These are phyloP conservation scores for Catostomus latipinnis DNA, from an alignment of 2,797 vertebrate species.

Conservation along the genomic window DNA sequence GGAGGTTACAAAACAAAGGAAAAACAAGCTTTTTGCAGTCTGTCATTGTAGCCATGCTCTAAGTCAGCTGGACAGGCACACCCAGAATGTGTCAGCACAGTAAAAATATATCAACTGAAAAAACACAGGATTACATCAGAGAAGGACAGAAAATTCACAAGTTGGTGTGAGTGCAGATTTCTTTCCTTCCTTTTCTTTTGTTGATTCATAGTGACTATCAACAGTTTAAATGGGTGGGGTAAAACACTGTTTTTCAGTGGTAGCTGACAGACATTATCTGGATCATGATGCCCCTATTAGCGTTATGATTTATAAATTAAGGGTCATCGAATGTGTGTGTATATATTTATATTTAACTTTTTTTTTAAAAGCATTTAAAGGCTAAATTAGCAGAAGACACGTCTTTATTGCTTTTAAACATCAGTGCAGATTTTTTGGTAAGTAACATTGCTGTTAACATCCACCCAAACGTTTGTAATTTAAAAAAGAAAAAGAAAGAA, in stretches of 20 bases:
- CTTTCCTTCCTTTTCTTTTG: constrained; percentile 80
- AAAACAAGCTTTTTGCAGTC: constrained; percentile 73
- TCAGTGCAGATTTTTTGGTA: constrained; percentile 98
- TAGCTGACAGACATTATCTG: neutral
- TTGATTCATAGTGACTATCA: constrained; percentile 52
- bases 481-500: constrained; percentile 77
- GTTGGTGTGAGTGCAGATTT: constrained; percentile 76
- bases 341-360: neutral
- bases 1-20: constrained; percentile 49
- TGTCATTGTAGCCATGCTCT: constrained; percentile 80
- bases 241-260: neutral
- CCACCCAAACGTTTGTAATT: constrained; percentile 87
- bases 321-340: neutral
- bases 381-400: constrained; percentile 77
- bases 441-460: constrained; percentile 75
- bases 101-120: constrained; percentile 66
- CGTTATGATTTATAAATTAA: neutral
- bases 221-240: constrained; percentile 65
- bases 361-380: constrained; percentile 67
- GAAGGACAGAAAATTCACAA: constrained; percentile 75
- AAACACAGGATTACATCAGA: constrained; percentile 73
- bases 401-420: constrained; percentile 97
- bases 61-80: constrained; percentile 78
- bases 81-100: constrained; percentile 85
- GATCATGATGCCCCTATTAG: constrained; percentile 49